Conservation (phyloP, 2,888 invertebrate species). For the Eupeodes luniger region DNA sequence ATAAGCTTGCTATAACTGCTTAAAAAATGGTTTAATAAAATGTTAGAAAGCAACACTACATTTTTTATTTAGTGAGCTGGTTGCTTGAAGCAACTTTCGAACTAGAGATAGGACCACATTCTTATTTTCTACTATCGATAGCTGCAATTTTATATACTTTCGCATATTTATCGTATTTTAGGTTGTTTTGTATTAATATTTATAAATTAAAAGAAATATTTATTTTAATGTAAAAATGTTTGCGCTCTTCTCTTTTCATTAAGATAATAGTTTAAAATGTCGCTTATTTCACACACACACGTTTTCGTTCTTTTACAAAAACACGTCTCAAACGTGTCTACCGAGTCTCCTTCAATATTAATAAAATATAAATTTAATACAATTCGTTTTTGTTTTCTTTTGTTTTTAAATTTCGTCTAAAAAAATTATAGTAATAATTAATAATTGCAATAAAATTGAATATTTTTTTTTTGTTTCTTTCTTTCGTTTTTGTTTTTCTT, state of each 20-base stretch:
- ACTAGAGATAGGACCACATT: slow-evolving; percentile 28
- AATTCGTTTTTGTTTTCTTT: slow-evolving; percentile 47
- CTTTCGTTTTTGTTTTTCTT: slow-evolving; percentile 15
- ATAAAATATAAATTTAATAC: slow-evolving; percentile 67
- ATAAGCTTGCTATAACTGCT: slow-evolving; percentile 13
- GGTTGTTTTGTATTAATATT: neutral
- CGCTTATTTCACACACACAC: slow-evolving; percentile 49
- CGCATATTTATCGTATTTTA: neutral
- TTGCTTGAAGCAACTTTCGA: slow-evolving; percentile 24
- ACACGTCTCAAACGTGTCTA: slow-evolving; percentile 48
- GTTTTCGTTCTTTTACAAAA: slow-evolving; percentile 8
- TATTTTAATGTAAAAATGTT: slow-evolving; percentile 19
- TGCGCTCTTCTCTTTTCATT: slow-evolving; percentile 17
- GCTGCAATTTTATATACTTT: slow-evolving; percentile 11
- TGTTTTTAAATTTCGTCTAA: slow-evolving; percentile 2
- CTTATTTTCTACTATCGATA: slow-evolving; percentile 29
- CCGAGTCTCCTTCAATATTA: slow-evolving; percentile 33
- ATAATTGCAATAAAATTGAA: slow-evolving; percentile 25
- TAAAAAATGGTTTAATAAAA: slow-evolving; percentile 32
- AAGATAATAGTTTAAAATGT: slow-evolving; percentile 43
- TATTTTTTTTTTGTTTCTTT: slow-evolving; percentile 40
- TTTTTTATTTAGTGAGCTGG: neutral
- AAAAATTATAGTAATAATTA: slow-evolving; percentile 11
- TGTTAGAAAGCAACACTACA: slow-evolving; percentile 22
- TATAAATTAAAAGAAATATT: slow-evolving; percentile 26